A percentile compares a stretch with the other conserved stretches of the same genome.
These are phyloP conservation scores for Oligia latruncula DNA, from an alignment of 2,888 invertebrate genomes.

Conservation along the genomic window DNA sequence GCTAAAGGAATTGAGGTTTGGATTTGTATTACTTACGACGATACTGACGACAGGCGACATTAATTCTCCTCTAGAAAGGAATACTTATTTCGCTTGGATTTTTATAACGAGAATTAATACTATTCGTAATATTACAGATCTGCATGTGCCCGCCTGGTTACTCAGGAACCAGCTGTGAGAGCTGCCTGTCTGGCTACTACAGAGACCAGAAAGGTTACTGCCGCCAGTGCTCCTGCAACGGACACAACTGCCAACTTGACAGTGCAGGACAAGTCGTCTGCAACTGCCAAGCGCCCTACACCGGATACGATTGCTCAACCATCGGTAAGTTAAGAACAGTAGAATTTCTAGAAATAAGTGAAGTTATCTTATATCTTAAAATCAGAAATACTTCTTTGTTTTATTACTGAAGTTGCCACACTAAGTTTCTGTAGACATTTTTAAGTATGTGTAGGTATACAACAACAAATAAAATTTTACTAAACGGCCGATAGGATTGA, in stretches of 20 bases:
- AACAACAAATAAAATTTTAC: constrained; percentile 51
- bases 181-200: constrained; percentile 93
- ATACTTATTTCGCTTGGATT: neutral
- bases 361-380: neutral
- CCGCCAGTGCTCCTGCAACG: constrained; percentile 93
- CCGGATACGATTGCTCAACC: constrained; percentile 91
- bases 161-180: constrained; percentile 95
- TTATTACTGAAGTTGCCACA: neutral
- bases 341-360: neutral
- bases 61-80: no score
- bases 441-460: neutral
- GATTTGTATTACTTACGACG: neutral
- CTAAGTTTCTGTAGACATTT: neutral
- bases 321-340: constrained; percentile 71
- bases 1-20: constrained; percentile 95
- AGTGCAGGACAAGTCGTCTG: constrained; percentile 91
- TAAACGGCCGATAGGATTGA: constrained; percentile 77
- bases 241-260: constrained; percentile 91
- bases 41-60: no score
- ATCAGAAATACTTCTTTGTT: neutral
- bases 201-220: constrained; percentile 92
- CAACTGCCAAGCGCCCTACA: constrained; percentile 92
- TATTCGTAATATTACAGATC: constrained; percentile 73
- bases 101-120: neutral
- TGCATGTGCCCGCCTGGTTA: constrained; percentile 96